Percentiles rank a stretch among this genome's conserved stretches.
phyloP scores from a whole-genome alignment of 2,113 vertebrate genomes.

The Saccopteryx leptura region DNA sequence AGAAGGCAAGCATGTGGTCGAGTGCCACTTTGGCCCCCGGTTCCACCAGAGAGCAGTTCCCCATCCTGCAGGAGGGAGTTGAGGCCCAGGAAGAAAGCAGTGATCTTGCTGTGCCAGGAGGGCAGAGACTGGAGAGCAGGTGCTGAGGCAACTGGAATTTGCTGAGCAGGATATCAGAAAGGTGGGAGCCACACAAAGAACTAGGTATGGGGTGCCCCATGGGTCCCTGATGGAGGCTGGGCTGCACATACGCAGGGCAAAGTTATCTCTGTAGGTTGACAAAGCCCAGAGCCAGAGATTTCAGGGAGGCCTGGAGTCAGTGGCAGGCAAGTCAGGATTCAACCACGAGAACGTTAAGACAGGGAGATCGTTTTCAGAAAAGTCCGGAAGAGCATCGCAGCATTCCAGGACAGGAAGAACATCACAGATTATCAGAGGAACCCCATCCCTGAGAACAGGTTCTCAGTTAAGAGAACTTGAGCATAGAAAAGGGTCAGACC shows the following conservation, averaged over 20 bases:
- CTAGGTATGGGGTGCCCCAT: fast-evolving
- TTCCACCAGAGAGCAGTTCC: background rate
- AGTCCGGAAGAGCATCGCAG: background rate
- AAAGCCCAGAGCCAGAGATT: background rate
- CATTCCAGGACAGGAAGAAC: background rate
- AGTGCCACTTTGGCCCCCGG: background rate
- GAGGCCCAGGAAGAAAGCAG: background rate
- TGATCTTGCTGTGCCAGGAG: background rate
- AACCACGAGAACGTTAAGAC: background rate
- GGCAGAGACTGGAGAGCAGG: background rate
- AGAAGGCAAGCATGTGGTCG: background rate
- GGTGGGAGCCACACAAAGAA: background rate
- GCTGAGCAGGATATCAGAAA: background rate
- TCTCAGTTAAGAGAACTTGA: background rate
- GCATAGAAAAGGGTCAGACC: background rate
- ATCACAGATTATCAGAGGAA: background rate
- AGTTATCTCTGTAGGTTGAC: background rate
- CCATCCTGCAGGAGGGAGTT: background rate
- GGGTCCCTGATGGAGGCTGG: background rate
- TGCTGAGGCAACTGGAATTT: background rate
- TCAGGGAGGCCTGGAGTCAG: background rate
- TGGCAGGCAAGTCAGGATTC: background rate
- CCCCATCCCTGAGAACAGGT: background rate
- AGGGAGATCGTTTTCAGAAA: background rate
- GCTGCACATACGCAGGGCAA: background rate